Evolutionary conservation across 1,140 invertebrate species (phyloP), one percentile per base, ranked within the genome.

Genomic region (Megalopta genalis): DNA sequence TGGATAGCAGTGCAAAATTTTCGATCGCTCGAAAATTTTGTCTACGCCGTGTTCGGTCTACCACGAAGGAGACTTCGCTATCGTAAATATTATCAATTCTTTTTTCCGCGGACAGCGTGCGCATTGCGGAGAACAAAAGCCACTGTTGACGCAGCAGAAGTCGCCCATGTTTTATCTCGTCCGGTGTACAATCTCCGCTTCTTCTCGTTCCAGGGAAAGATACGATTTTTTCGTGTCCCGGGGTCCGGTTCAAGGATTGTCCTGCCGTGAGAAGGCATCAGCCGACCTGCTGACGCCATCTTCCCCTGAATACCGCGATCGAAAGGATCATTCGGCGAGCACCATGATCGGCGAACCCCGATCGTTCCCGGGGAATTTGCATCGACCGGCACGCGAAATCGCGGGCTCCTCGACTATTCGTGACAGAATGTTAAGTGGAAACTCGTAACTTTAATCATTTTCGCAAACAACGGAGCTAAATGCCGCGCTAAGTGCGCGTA

Each of bases 141-240:
- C 42, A 16, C 39, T 57, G 49, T 37, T 37, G 67, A 54, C 57
- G 18, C 54, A 25, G 81, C 77, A 59, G 49, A 77, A 68, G 49
- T 52, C 73, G 82, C 62, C 80, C 81, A 84, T 80, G 83, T 80
- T 84, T 84, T 84, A 84, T 84, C 83, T 84, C 81, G 27, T 66
- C 81, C 70, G 60, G 46, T 21, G 62, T 59, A 72, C 71, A 62
- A 65, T 83, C 77, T 84, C 77, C 64, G 75, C 82, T 75, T 75
- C 71, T 69, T 27, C 60, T 42, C 62, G 52, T 84, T 67, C 68
- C 62, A 27, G 52, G 60, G 77, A 67, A 80, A 70, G 66, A 78
- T 71, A 60, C 71, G 82, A 64, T 68, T 79, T 76, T 78, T 79
- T 60, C 76, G 69, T 75, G 70, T 84, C 68, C 60, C 67, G 37